These are phyloP conservation scores for Zaprionus inermis DNA, from an alignment of 1,140 invertebrate genomes.

Conservation along the genomic window DNA sequence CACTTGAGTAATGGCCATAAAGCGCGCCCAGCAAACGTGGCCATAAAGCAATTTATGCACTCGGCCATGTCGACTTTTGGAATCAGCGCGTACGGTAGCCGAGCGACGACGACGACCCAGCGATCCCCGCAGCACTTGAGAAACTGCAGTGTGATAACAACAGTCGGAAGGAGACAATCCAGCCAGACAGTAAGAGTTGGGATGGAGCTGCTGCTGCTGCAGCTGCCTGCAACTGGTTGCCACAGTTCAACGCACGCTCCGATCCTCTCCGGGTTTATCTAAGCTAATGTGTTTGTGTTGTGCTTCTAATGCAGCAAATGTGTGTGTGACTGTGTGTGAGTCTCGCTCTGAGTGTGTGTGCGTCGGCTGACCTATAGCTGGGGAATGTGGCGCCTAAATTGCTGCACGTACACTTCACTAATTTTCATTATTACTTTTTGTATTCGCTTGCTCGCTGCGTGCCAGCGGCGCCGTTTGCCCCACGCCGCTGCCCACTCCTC, in stretches of 20 bases:
- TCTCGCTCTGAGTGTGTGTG: background rate
- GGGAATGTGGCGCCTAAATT: slow-evolving; percentile 73
- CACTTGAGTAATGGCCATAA: slow-evolving; percentile 82
- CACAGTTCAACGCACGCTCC: slow-evolving; percentile 27
- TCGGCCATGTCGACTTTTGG: slow-evolving; percentile 68
- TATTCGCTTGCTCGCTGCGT: slow-evolving; percentile 52
- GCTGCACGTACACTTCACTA: slow-evolving; percentile 69
- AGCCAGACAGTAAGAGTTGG: too few relatives aligned
- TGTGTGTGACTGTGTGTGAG: slow-evolving; percentile 10
- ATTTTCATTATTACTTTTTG: slow-evolving; percentile 68
- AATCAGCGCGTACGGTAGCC: slow-evolving; percentile 76
- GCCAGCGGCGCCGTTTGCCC: slow-evolving; percentile 60
- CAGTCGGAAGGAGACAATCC: too few relatives aligned
- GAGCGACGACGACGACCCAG: slow-evolving; percentile 32
- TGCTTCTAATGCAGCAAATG: background rate
- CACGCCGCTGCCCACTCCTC: background rate
- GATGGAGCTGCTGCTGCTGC: slow-evolving; percentile 21
- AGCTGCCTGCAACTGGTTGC: slow-evolving; percentile 35
- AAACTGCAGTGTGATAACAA: slow-evolving; percentile 75
- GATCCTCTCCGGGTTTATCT: slow-evolving; percentile 55
- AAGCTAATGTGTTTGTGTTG: slow-evolving; percentile 36
- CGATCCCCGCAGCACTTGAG: slow-evolving; percentile 54
- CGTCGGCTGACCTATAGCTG: slow-evolving; percentile 21
- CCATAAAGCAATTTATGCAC: slow-evolving; percentile 81
- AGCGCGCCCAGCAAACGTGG: slow-evolving; percentile 62